Evolutionary conservation across 2,888 invertebrate species (phyloP).

Genomic region (Xestia sexstrigata): DNA sequence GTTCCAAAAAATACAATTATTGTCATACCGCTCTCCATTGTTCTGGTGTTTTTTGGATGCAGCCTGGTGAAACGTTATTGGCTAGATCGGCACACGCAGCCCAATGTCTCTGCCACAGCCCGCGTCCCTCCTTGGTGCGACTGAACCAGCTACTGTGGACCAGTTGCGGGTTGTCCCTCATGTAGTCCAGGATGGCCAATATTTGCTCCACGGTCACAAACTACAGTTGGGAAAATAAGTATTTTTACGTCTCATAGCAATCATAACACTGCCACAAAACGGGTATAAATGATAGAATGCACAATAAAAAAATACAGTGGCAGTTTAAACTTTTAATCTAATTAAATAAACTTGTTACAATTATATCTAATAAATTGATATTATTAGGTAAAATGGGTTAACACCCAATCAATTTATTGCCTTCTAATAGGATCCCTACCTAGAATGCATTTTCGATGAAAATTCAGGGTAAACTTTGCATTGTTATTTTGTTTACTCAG

Average conservation of each 20-base stretch:
- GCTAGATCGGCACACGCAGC: constrained; percentile 24
- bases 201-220: constrained; percentile 24
- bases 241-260: not conserved
- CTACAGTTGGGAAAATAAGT: not conserved
- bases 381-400: not conserved
- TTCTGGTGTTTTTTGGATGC: constrained; percentile 33
- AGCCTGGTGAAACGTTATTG: constrained; percentile 21
- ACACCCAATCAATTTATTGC: not conserved
- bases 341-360: not conserved
- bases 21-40: constrained; percentile 29
- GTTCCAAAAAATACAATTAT: not conserved
- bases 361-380: not conserved
- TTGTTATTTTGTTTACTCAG: not conserved
- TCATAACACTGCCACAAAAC: not conserved
- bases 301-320: not conserved
- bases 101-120: constrained; percentile 10
- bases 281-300: not conserved
- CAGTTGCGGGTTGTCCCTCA: constrained; percentile 27
- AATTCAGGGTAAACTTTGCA: not conserved
- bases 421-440: not conserved
- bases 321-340: not conserved
- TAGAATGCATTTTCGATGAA: not conserved
- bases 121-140: constrained; percentile 30
- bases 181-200: constrained; percentile 21
- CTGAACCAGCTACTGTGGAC: constrained; percentile 30